These are phyloP conservation scores for Ptychadena robeensis DNA, from an alignment of 2,797 vertebrate species.

Conservation along the genomic window DNA sequence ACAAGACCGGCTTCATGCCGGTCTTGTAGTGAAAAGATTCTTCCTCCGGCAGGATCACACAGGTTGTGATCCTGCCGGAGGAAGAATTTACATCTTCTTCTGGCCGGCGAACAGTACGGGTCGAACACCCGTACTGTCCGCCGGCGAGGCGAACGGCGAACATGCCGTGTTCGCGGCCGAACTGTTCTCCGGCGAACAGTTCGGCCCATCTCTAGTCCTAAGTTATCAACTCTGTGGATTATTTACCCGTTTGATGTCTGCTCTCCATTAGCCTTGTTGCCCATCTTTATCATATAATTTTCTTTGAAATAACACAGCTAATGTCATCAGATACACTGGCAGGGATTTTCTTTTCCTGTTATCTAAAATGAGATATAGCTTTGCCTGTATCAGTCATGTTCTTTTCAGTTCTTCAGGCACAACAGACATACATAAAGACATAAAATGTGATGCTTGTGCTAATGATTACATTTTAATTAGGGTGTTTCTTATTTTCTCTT, in stretches of 20 bases:
- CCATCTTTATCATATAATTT: slow-evolving; percentile 17
- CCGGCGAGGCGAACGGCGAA: no score
- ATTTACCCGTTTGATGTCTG: slow-evolving; percentile 5
- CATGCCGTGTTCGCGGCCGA: no score
- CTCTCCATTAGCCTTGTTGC: slow-evolving; percentile 27
- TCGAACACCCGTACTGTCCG: no score
- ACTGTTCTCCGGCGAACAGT: no score
- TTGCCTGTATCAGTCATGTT: not conserved
- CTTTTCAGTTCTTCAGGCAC: not conserved
- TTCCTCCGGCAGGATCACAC: no score
- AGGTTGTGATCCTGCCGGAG: no score
- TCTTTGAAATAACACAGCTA: slow-evolving; percentile 17
- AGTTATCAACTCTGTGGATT: slow-evolving; percentile 7
- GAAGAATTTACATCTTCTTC: no score
- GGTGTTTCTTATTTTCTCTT: not conserved
- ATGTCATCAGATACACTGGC: slow-evolving; percentile 16
- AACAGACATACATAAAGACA: not conserved
- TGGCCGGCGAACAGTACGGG: no score
- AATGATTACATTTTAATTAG: not conserved
- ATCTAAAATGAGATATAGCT: slow-evolving; percentile 1
- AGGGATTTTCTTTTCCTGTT: slow-evolving; percentile 6
- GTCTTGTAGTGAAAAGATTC: no score
- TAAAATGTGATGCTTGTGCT: not conserved
- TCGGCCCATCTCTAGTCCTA: no score
- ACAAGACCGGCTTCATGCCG: no score